phyloP scores from a whole-genome alignment of 2,797 vertebrate genomes.

The Artibeus jamaicensis region DNA sequence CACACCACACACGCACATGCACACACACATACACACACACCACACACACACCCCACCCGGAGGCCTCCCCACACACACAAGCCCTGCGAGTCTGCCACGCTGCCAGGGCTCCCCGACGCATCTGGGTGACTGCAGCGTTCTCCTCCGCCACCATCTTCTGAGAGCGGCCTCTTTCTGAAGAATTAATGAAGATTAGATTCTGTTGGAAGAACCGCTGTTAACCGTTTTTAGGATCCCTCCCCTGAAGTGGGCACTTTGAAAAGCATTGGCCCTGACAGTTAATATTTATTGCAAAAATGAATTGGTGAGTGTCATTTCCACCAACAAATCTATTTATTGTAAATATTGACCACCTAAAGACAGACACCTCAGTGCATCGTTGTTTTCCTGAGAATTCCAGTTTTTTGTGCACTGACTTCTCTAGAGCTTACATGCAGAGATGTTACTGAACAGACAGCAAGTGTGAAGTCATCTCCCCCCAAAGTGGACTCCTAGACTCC shows the following conservation, averaged over 20 bases:
- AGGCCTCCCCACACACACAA: too few species aligned
- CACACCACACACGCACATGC: too few species aligned
- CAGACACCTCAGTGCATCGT: background rate
- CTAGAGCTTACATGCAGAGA: constrained; percentile 44
- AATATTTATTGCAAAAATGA: constrained; percentile 48
- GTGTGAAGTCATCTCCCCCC: constrained; percentile 30
- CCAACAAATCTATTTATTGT: constrained; percentile 13
- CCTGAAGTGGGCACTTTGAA: constrained; percentile 42
- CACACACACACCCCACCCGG: too few species aligned
- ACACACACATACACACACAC: too few species aligned
- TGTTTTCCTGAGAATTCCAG: constrained; percentile 44
- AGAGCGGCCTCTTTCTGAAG: background rate
- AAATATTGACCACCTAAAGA: constrained; percentile 33
- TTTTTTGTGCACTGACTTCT: constrained; percentile 29
- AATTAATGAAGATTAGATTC: background rate
- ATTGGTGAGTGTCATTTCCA: constrained; percentile 58
- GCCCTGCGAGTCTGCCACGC: background rate
- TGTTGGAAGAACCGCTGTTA: background rate
- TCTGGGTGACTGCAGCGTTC: background rate
- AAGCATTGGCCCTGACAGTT: constrained; percentile 31
- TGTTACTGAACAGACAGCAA: constrained; percentile 11
- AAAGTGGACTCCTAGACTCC: constrained; percentile 6
- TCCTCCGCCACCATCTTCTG: background rate
- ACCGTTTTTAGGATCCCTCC: background rate
- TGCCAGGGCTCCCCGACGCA: background rate